Percentiles rank a stretch among this genome's conserved stretches.
Conservation (phyloP, 2,797 vertebrate genomes). For the Gorsachius magnificus region DNA sequence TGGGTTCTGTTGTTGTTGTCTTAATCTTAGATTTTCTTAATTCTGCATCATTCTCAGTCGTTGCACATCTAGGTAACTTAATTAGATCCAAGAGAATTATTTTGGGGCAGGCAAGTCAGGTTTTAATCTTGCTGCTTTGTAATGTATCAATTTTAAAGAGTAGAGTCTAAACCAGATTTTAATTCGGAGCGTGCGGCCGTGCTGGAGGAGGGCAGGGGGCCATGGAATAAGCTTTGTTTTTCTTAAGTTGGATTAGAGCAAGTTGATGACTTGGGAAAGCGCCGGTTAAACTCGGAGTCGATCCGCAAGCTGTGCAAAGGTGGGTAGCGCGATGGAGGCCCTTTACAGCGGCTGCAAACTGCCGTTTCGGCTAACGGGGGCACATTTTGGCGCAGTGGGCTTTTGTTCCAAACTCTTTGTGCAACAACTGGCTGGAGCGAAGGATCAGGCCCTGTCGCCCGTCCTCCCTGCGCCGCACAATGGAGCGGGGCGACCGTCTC, state of each 20-base stretch:
- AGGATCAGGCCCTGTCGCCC: background rate
- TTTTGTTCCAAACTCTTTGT: constrained; percentile 64
- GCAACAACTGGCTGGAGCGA: background rate
- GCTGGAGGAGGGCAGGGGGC: background rate
- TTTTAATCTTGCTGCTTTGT: background rate
- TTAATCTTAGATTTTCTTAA: background rate
- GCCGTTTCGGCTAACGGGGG: background rate
- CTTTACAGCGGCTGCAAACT: background rate
- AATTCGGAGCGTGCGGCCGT: background rate
- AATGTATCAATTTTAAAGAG: fast-evolving
- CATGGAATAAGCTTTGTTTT: background rate
- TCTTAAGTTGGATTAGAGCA: background rate
- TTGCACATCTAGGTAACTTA: background rate
- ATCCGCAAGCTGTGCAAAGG: background rate
- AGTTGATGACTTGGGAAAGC: background rate
- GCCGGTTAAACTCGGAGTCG: background rate
- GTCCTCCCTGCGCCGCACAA: background rate
- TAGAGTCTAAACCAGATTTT: fast-evolving
- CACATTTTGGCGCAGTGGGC: background rate
- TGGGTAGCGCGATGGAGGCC: background rate
- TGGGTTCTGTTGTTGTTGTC: background rate
- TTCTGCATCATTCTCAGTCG: background rate
- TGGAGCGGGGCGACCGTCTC: background rate
- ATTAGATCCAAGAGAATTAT: fast-evolving
- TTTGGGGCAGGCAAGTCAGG: background rate